These are phyloP conservation scores for Propithecus coquereli DNA, from an alignment of 2,113 vertebrate species.

Conservation along the genomic window DNA sequence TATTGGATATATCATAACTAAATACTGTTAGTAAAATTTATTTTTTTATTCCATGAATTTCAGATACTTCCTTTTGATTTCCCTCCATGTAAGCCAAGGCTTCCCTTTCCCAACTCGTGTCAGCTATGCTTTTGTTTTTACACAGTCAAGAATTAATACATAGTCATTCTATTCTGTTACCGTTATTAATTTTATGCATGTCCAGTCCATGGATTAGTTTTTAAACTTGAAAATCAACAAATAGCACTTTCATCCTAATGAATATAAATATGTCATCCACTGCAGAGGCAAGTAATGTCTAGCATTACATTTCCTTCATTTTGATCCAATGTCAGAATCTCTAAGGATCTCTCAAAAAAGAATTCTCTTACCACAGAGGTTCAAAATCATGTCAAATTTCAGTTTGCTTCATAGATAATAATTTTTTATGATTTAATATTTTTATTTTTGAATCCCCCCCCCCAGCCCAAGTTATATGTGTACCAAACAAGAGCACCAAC, in stretches of 20 bases:
- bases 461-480: neutral
- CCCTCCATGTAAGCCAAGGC: neutral
- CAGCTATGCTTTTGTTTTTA: neutral
- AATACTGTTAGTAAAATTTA: neutral
- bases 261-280: neutral
- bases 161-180: neutral
- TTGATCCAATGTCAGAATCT: neutral
- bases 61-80: neutral
- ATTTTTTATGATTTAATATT: conserved; percentile 46
- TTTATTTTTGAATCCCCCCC: neutral
- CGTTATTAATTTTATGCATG: neutral
- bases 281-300: neutral
- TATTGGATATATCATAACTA: neutral
- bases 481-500: neutral
- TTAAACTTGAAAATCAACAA: conserved; percentile 7
- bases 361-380: neutral
- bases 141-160: neutral
- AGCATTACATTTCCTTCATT: neutral
- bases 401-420: neutral
- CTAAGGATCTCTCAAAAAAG: neutral
- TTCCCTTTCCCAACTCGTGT: neutral
- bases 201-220: neutral
- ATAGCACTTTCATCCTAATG: neutral
- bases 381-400: conserved; percentile 9
- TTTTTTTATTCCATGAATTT: neutral